Conservation (phyloP, 1,140 invertebrate species). For the Drosophila suzukii region DNA sequence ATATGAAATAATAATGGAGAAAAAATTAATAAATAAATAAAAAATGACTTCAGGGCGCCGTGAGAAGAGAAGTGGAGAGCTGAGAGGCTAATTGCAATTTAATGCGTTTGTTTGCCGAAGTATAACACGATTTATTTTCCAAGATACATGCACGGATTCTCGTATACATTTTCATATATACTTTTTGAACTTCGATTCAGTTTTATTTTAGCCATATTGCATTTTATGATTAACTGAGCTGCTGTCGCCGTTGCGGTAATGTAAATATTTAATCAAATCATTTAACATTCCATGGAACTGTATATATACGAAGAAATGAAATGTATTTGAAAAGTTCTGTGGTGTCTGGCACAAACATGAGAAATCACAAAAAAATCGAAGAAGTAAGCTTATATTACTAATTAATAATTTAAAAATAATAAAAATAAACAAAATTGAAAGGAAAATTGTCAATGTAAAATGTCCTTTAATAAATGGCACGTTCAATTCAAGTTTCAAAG, state of each 20-base stretch:
- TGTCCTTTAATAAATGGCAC: too few relatives aligned
- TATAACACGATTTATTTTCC: constrained; percentile 60
- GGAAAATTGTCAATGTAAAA: neutral
- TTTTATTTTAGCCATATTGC: constrained; percentile 46
- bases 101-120: constrained; percentile 73
- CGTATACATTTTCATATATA: constrained; percentile 13
- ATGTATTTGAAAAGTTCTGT: neutral
- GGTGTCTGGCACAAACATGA: neutral
- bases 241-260: neutral
- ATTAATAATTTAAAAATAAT: too few relatives aligned
- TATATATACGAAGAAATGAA: neutral
- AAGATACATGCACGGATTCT: constrained; percentile 26
- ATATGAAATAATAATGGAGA: constrained; percentile 65
- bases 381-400: neutral
- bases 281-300: constrained; percentile 1
- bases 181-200: constrained; percentile 28
- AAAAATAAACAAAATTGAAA: neutral
- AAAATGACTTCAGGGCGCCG: constrained; percentile 35
- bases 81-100: constrained; percentile 72
- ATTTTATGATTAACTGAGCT: constrained; percentile 52
- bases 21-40: constrained; percentile 73
- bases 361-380: neutral
- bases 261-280: constrained; percentile 37
- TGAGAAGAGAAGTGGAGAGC: constrained; percentile 29
- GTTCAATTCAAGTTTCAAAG: neutral